Evolutionary conservation across 2,113 vertebrate genomes (phyloP).

Genomic region (Onychorhynchus coronatus): DNA sequence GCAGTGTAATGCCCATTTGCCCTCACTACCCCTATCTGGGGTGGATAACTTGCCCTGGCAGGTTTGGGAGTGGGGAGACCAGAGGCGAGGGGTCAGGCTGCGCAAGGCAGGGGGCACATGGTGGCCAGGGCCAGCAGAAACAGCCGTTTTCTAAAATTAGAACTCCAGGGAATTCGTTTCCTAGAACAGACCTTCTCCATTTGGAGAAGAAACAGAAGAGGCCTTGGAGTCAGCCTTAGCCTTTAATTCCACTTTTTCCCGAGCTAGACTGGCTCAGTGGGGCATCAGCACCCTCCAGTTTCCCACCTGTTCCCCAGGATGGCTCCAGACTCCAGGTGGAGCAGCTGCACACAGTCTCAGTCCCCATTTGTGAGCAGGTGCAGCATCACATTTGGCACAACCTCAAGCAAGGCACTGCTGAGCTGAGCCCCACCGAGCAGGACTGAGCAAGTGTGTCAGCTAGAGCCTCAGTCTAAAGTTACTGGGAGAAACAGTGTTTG

Average conservation of each 20-base stretch:
- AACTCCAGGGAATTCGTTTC: neutral
- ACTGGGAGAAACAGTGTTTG: too few relatives aligned
- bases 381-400: fast-evolving
- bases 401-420: neutral
- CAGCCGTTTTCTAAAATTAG: neutral
- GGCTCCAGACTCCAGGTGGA: neutral
- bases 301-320: fast-evolving
- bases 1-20: neutral
- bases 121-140: neutral
- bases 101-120: neutral
- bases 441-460: neutral
- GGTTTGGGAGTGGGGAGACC: neutral
- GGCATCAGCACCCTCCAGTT: neutral
- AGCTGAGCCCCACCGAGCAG: neutral
- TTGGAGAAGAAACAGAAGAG: neutral
- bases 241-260: neutral
- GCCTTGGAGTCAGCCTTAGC: neutral
- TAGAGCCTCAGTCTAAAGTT: neutral
- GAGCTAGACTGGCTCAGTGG: neutral
- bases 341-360: neutral
- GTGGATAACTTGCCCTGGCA: neutral
- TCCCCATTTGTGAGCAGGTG: neutral
- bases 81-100: neutral
- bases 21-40: neutral
- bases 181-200: neutral